Conservation (phyloP, 2,113 vertebrate species). For the Genyomyrus donnyi region DNA sequence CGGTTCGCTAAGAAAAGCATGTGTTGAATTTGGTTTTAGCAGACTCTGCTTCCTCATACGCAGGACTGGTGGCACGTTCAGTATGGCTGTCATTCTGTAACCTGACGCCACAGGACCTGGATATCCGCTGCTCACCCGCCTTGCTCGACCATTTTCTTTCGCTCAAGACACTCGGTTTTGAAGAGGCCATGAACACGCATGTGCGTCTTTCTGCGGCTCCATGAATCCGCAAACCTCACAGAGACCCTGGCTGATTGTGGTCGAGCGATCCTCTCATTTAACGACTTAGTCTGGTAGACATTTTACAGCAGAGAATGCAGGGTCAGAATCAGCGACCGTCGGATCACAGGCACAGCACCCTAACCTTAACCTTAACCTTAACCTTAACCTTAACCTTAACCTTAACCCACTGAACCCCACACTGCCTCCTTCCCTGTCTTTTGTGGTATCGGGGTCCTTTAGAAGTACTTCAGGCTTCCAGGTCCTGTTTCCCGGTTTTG, state of each 20-base stretch:
- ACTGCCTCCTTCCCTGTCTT: not conserved
- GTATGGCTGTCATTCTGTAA: slow-evolving; percentile 51
- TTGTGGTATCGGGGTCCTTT: not conserved
- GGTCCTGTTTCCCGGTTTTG: not conserved
- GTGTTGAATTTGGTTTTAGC: slow-evolving; percentile 58
- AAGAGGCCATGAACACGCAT: slow-evolving; percentile 15
- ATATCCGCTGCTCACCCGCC: slow-evolving; percentile 47
- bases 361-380: not conserved
- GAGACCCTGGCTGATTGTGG: not conserved
- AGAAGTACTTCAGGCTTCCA: not conserved
- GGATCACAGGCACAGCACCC: not conserved
- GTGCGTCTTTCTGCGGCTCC: not conserved
- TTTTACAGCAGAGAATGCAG: not conserved
- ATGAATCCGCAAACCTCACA: not conserved
- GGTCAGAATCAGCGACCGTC: not conserved
- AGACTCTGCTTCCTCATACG: slow-evolving; percentile 38
- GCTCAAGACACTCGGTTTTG: not conserved
- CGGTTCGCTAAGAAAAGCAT: slow-evolving; percentile 28
- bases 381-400: too few species aligned
- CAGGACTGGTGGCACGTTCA: slow-evolving; percentile 44
- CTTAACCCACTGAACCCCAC: not conserved
- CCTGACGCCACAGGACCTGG: slow-evolving; percentile 58
- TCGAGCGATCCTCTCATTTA: too few species aligned
- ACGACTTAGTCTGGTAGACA: not conserved
- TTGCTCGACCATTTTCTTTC: not conserved